phyloP scores from a whole-genome alignment of 1,140 invertebrate genomes.

The Cyclargus thomasi region DNA sequence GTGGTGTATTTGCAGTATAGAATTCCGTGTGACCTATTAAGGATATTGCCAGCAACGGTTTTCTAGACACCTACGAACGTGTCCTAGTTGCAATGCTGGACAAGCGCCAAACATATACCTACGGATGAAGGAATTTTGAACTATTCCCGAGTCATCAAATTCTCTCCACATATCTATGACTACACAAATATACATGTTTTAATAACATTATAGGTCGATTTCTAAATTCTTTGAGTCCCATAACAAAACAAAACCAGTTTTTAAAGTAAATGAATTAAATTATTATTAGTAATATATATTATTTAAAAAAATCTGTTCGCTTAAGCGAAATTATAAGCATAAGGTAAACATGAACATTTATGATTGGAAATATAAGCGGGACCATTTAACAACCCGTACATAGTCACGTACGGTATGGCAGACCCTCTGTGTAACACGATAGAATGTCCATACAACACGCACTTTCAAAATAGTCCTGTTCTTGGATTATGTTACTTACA shows the following conservation, averaged over 20 bases:
- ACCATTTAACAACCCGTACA: slow-evolving; percentile 21
- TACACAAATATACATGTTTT: too few relatives aligned
- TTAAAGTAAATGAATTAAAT: too few relatives aligned
- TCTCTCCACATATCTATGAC: too few relatives aligned
- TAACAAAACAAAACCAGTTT: too few relatives aligned
- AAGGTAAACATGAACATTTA: slow-evolving; percentile 20
- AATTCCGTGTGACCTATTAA: slow-evolving; percentile 57
- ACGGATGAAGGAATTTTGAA: slow-evolving; percentile 16
- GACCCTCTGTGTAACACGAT: slow-evolving; percentile 43
- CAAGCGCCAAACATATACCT: slow-evolving; percentile 44
- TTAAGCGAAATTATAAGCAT: slow-evolving; percentile 11
- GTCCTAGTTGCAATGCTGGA: slow-evolving; percentile 60
- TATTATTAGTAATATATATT: too few relatives aligned
- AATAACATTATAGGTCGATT: too few relatives aligned
- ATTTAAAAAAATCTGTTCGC: too few relatives aligned
- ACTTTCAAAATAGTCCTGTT: slow-evolving; percentile 52
- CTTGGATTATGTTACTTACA: slow-evolving; percentile 39
- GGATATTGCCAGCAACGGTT: slow-evolving; percentile 64
- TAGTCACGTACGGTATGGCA: slow-evolving; percentile 40
- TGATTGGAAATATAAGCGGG: slow-evolving; percentile 30
- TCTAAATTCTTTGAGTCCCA: too few relatives aligned
- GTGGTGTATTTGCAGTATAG: slow-evolving; percentile 13
- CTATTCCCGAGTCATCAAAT: slow-evolving; percentile 13
- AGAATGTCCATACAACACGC: slow-evolving; percentile 40
- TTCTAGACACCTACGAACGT: slow-evolving; percentile 52